phyloP scores from a whole-genome alignment of 2,888 invertebrate genomes.

The Atherix ibis region DNA sequence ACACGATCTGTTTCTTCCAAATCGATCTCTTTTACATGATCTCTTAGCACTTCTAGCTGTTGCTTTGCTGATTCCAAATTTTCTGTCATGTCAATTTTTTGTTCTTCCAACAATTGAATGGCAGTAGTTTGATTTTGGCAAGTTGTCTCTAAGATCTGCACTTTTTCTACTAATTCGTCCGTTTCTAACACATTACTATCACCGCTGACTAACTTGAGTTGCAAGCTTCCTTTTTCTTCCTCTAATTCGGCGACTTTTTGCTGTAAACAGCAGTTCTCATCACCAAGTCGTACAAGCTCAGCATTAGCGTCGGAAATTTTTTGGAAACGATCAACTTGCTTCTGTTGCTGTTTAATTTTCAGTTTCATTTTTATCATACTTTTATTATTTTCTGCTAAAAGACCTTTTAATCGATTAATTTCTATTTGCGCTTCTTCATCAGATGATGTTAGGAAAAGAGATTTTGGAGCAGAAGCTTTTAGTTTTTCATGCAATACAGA shows the following conservation, averaged over 20 bases:
- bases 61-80: constrained; percentile 42
- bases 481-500: constrained; percentile 29
- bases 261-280: constrained; percentile 45
- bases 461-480: constrained; percentile 21
- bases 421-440: constrained; percentile 23
- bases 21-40: constrained; percentile 42
- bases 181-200: constrained; percentile 28
- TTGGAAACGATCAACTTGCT: constrained; percentile 50
- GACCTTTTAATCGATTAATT: constrained; percentile 42
- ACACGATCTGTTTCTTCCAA: constrained; percentile 52
- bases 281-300: constrained; percentile 46
- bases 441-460: constrained; percentile 20
- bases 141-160: constrained; percentile 17
- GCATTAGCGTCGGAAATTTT: constrained; percentile 51
- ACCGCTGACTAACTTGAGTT: constrained; percentile 67
- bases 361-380: constrained; percentile 58
- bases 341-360: constrained; percentile 61
- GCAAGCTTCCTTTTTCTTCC: constrained; percentile 83
- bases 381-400: constrained; percentile 59
- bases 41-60: constrained; percentile 44
- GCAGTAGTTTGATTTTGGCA: constrained; percentile 20
- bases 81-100: constrained; percentile 51
- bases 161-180: constrained; percentile 19
- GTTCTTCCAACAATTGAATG: constrained; percentile 38
- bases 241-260: constrained; percentile 71